A percentile compares a stretch with the other conserved stretches of the same genome.
These are phyloP conservation scores for Lampris megalopsis DNA, from an alignment of 2,113 vertebrate genomes.

Conservation along the genomic window DNA sequence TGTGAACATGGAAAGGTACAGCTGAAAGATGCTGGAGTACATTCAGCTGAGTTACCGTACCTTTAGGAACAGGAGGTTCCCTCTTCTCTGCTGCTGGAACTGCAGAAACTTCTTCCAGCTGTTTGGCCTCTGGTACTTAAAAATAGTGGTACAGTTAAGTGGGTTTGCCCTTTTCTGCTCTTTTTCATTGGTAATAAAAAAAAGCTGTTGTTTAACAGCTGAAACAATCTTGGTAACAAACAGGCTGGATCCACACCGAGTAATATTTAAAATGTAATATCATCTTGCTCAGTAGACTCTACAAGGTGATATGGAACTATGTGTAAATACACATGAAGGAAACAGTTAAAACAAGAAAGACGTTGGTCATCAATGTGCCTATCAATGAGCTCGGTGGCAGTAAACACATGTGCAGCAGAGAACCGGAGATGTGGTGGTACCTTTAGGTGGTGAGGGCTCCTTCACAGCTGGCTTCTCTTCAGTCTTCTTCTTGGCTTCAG, in stretches of 20 bases:
- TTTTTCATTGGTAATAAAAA: neutral
- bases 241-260: no score
- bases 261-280: no score
- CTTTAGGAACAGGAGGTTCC: slow-evolving; percentile 81
- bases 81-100: slow-evolving; percentile 83
- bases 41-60: slow-evolving; percentile 71
- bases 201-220: neutral
- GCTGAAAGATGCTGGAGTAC: neutral
- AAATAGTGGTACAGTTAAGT: slow-evolving; percentile 47
- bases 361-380: no score
- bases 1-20: neutral
- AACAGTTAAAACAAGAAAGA: no score
- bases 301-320: no score
- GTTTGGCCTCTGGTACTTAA: slow-evolving; percentile 75
- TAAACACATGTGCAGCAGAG: neutral
- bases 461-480: slow-evolving; percentile 60
- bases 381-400: no score
- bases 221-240: no score
- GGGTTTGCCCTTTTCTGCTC: neutral
- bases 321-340: no score
- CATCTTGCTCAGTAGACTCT: no score
- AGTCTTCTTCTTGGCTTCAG: slow-evolving; percentile 57
- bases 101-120: slow-evolving; percentile 75
- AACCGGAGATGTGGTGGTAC: slow-evolving; percentile 61
- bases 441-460: slow-evolving; percentile 65